A percentile compares a stretch with the other conserved stretches of the same genome.
Evolutionary conservation across 2,113 vertebrate species (phyloP).

Genomic region (Jaculus jaculus): DNA sequence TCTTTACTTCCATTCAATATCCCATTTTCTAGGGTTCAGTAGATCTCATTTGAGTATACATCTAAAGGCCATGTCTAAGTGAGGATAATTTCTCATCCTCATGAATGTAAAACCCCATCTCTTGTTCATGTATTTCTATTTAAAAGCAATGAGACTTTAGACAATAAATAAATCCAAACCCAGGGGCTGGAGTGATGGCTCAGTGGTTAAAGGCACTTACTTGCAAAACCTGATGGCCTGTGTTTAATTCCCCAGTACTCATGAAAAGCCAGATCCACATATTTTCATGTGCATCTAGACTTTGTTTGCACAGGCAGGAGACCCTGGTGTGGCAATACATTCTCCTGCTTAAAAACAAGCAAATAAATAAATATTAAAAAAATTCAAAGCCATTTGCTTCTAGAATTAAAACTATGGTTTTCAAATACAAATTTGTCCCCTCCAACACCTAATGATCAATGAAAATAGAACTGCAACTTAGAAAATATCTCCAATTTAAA

Average conservation of each 20-base stretch:
- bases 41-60: background rate
- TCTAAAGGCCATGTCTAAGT: background rate
- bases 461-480: background rate
- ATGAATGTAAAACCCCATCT: background rate
- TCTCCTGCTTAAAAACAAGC: too few relatives aligned
- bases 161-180: background rate
- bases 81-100: background rate
- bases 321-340: too few relatives aligned
- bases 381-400: background rate
- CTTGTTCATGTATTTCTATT: background rate
- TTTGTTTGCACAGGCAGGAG: too few relatives aligned
- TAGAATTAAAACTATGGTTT: background rate
- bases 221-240: too few relatives aligned
- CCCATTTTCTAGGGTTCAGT: background rate
- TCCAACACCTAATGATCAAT: background rate
- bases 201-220: too few relatives aligned
- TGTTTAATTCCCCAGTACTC: too few relatives aligned
- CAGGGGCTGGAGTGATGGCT: too few relatives aligned
- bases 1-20: background rate
- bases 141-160: background rate
- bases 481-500: slow-evolving; percentile 1
- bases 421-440: background rate
- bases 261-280: too few relatives aligned
- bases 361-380: background rate
- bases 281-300: too few relatives aligned